A percentile compares a stretch with the other conserved stretches of the same genome.
phyloP scores from a whole-genome alignment of 2,888 invertebrate genomes.

The Pyrrhia umbra region DNA sequence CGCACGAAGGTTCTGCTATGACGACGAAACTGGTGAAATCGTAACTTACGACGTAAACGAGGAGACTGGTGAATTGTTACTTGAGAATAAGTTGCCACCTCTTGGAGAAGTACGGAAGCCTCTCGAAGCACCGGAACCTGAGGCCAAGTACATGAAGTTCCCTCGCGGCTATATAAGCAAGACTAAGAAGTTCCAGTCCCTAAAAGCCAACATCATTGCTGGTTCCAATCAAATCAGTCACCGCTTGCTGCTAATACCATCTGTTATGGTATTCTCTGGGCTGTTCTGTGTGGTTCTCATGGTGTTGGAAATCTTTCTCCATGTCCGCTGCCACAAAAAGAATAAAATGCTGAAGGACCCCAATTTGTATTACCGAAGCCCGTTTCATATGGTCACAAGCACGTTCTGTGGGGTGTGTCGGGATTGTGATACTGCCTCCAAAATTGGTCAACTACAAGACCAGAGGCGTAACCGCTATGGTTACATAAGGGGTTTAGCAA shows the following conservation, averaged over 20 bases:
- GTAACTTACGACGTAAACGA: conserved; percentile 80
- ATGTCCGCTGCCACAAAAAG: conserved; percentile 92
- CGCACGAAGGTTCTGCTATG: conserved; percentile 74
- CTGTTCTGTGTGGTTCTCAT: conserved; percentile 87
- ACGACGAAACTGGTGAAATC: conserved; percentile 89
- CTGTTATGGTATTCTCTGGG: conserved; percentile 90
- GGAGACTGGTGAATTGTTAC: conserved; percentile 88
- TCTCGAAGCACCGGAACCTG: conserved; percentile 17
- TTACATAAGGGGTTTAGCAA: conserved; percentile 78
- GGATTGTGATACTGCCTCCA: conserved; percentile 90
- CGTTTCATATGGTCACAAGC: conserved; percentile 92
- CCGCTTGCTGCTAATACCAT: conserved; percentile 90
- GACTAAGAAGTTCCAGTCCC: conserved; percentile 77
- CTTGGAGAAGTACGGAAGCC: conserved; percentile 26
- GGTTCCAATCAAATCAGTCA: conserved; percentile 83
- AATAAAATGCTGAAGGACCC: conserved; percentile 90
- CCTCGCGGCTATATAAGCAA: conserved; percentile 75
- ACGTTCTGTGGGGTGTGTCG: conserved; percentile 93
- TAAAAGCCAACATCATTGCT: conserved; percentile 80
- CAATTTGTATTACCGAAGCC: conserved; percentile 92
- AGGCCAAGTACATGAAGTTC: conserved; percentile 69
- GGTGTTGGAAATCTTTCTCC: conserved; percentile 91
- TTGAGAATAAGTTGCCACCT: conserved; percentile 52
- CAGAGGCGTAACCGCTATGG: conserved; percentile 87
- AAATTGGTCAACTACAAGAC: conserved; percentile 92